Conservation (phyloP, 2,797 vertebrate species). For the Florisuga fusca region DNA sequence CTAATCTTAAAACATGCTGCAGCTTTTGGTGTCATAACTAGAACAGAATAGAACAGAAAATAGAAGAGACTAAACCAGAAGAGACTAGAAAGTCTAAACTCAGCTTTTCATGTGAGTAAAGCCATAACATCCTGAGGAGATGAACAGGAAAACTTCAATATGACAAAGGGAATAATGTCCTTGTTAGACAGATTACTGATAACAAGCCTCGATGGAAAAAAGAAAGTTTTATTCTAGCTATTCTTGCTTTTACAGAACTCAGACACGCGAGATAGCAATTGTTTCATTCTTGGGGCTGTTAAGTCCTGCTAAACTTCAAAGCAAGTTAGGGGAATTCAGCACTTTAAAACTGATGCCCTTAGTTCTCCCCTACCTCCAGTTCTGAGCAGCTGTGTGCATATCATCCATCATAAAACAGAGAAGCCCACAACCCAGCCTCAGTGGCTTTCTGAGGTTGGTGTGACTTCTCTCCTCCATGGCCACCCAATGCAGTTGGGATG, state of each 20-base stretch:
- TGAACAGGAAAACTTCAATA: not conserved
- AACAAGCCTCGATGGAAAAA: not conserved
- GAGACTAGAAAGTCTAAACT: not conserved
- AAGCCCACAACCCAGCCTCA: accelerated
- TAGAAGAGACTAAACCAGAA: not conserved
- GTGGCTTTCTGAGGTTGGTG: accelerated
- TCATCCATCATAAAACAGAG: not conserved
- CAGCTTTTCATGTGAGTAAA: not conserved
- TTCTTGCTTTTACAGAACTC: not conserved
- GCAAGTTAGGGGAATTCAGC: accelerated
- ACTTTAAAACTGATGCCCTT: not conserved
- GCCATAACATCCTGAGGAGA: not conserved
- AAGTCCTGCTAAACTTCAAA: not conserved
- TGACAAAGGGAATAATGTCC: not conserved
- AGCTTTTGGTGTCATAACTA: not conserved
- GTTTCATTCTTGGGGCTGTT: not conserved
- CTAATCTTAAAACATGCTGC: not conserved
- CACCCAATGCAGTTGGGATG: not conserved
- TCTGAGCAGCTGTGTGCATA: not conserved
- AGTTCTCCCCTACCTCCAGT: not conserved
- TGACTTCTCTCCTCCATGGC: accelerated
- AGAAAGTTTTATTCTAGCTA: not conserved
- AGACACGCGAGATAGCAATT: not conserved
- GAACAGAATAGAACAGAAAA: not conserved
- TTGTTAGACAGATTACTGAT: not conserved